Percentiles rank a stretch among this genome's conserved stretches.
phyloP scores from a whole-genome alignment of 2,113 vertebrate species.

The Corythoichthys intestinalis region DNA sequence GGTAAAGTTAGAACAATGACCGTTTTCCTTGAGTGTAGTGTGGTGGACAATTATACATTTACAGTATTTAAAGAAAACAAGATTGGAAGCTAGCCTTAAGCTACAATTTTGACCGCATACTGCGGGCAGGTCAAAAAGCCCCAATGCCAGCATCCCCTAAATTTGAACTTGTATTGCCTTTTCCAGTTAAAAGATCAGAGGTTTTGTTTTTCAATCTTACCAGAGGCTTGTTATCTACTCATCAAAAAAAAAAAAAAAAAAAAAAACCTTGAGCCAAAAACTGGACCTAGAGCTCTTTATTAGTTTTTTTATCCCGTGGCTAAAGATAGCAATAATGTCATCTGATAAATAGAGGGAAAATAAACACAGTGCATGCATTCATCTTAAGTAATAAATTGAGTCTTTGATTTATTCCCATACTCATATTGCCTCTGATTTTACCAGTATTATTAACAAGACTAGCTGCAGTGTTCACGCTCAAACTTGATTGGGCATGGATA shows the following conservation, averaged over 20 bases:
- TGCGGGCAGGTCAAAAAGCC: background rate
- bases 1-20: too few species aligned
- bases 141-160: too few species aligned
- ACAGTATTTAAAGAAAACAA: background rate
- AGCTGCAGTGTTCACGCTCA: slow-evolving; percentile 28
- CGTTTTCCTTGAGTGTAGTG: too few species aligned
- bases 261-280: slow-evolving; percentile 15
- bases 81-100: background rate
- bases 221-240: slow-evolving; percentile 23
- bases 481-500: slow-evolving; percentile 44
- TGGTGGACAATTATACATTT: too few species aligned
- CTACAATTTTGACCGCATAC: background rate
- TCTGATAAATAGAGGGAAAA: slow-evolving; percentile 46
- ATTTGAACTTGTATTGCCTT: background rate
- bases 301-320: slow-evolving; percentile 39
- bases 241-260: slow-evolving; percentile 15
- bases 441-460: slow-evolving; percentile 29
- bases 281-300: slow-evolving; percentile 22
- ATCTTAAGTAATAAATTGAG: slow-evolving; percentile 46
- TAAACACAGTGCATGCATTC: slow-evolving; percentile 41
- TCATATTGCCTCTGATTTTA: slow-evolving; percentile 38
- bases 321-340: slow-evolving; percentile 44
- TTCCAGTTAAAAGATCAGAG: background rate
- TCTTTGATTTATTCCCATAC: slow-evolving; percentile 55
- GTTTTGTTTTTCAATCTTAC: too few species aligned